phyloP scores from a whole-genome alignment of 2,888 invertebrate species.

The Tipula vernalis region DNA sequence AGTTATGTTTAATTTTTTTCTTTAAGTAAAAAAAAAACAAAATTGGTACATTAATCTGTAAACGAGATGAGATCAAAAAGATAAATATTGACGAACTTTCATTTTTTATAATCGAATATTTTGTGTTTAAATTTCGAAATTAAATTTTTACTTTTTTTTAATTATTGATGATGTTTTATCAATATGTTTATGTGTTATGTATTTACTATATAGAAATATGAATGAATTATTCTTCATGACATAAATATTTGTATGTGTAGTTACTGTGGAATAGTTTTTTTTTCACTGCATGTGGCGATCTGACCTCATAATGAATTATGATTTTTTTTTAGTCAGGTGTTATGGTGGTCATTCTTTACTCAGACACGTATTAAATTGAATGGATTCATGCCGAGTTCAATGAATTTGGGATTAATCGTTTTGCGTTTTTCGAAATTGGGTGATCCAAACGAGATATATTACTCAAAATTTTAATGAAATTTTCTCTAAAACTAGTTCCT shows the following conservation, averaged over 20 bases:
- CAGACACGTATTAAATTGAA: not conserved
- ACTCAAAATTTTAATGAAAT: too few relatives aligned
- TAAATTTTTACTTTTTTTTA: not conserved
- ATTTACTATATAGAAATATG: not conserved
- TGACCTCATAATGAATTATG: not conserved
- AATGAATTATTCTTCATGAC: not conserved
- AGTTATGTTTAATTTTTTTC: not conserved
- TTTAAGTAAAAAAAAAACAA: not conserved
- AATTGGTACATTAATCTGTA: not conserved
- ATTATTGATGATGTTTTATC: not conserved
- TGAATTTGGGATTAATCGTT: too few relatives aligned
- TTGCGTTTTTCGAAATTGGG: too few relatives aligned
- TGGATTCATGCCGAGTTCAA: too few relatives aligned
- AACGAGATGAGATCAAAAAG: not conserved
- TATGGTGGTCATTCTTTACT: not conserved
- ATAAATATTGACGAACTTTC: conserved; percentile 4
- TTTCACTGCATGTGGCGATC: not conserved
- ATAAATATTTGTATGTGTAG: not conserved
- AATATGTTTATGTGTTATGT: not conserved
- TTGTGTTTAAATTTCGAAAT: not conserved
- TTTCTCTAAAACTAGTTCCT: too few relatives aligned
- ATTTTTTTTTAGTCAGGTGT: not conserved
- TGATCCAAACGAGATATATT: too few relatives aligned
- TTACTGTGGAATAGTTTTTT: not conserved
- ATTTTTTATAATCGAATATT: not conserved